Base-by-base conservation (phyloP, 1,140 invertebrate genomes). In the Drosophila takahashii region DNA sequence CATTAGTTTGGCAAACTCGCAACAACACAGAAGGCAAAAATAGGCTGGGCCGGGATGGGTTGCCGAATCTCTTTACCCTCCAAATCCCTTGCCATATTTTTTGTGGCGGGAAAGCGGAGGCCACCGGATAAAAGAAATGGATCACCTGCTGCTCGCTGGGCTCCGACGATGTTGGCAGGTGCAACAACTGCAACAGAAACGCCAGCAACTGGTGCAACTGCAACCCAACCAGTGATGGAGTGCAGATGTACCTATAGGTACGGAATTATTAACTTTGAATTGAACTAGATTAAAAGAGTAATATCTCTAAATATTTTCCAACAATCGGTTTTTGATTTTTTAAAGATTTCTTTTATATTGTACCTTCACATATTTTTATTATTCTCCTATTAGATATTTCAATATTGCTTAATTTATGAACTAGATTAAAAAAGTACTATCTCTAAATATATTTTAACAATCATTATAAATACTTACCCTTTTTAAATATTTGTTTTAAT, bases 101-200 rank as follows among this genome's bases (percentile, higher is more conserved):
- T 44, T 8, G 59, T 65, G 64, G 60, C 64, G 52, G 62, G 47
- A 48, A 60, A 57, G 69, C 44, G 62, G 71, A 61, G 60, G 75
- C 84, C 51, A 87, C 84, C 83, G 85, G 85, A 87, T 89, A 87
- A 89, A 89, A 89, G 85, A 87, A 89, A 89, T 89, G 84, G 84
- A 89, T 87, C 84, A 87, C 84, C 84, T 87, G 84, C 84, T 87
- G 78, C 75, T 87, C 54, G 78, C 72, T 51, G 59, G 50, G 62
- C 76, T 64, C 71, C 60, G 59, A 57, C 48, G 77, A 61, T 65
- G 79, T 57, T 75, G 79, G 83, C 83, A 87, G 83, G 83, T 87
- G 83, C 83, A 89, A 89, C 77, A 83, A 58, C 61, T 61, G 75
- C 72, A 60, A 57, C 54, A 39, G 58, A 27, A 81, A 44, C 60